These are phyloP conservation scores for Chrosomus eos DNA, from an alignment of 2,797 vertebrate species.

Conservation along the genomic window DNA sequence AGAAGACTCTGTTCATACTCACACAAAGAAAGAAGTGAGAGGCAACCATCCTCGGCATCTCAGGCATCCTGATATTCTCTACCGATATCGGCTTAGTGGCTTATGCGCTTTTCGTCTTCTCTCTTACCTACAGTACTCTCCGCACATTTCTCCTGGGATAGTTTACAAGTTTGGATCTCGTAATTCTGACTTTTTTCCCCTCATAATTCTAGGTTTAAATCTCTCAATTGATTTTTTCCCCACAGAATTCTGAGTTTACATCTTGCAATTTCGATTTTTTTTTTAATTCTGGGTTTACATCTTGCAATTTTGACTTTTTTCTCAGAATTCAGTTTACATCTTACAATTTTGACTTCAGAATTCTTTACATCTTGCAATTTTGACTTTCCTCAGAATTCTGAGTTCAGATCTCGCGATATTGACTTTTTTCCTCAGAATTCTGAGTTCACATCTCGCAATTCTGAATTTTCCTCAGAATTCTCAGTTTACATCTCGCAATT, in stretches of 20 bases:
- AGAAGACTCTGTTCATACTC: constrained; percentile 81
- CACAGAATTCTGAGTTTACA: no score
- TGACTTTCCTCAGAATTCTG: no score
- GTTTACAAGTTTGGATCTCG: no score
- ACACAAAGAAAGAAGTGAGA: constrained; percentile 81
- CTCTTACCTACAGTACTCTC: not conserved
- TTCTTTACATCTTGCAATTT: no score
- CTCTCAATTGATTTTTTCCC: no score
- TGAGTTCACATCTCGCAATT: not conserved
- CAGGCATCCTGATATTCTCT: constrained; percentile 79
- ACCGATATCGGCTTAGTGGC: constrained; percentile 74
- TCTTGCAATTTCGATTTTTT: no score
- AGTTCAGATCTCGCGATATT: fast-evolving
- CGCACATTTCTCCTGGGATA: constrained; percentile 62
- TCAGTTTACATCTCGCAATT: not conserved
- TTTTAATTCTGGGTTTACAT: no score
- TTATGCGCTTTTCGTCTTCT: not conserved
- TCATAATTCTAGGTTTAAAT: not conserved
- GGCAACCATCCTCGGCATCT: constrained; percentile 77
- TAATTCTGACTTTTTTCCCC: no score
- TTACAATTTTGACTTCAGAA: no score
- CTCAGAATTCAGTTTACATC: no score
- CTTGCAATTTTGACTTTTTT: no score
- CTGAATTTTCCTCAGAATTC: not conserved
- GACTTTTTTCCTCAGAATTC: no score